Conservation (phyloP, 2,888 invertebrate genomes). For the Thelaira solivaga region DNA sequence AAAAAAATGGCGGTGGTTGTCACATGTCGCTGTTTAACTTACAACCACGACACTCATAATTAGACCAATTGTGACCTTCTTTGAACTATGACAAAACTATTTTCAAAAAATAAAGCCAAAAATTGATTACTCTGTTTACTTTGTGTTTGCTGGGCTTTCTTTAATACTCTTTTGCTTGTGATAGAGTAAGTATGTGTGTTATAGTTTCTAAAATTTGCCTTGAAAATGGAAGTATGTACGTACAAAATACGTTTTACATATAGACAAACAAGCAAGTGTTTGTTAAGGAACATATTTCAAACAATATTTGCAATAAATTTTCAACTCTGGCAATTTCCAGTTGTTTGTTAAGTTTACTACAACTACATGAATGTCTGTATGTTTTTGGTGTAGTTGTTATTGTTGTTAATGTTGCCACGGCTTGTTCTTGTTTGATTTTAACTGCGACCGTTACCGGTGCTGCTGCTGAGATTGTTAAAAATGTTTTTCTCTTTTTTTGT, state of each 20-base stretch:
- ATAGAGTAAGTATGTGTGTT: neutral
- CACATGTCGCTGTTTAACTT: too few species aligned
- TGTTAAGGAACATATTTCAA: conserved; percentile 56
- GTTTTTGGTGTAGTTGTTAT: neutral
- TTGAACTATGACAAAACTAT: too few species aligned
- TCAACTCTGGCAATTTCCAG: conserved; percentile 71
- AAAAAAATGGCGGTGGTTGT: too few species aligned
- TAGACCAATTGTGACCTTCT: too few species aligned
- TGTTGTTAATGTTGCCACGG: neutral
- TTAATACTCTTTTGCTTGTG: too few species aligned
- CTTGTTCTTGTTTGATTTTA: neutral
- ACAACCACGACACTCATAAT: too few species aligned
- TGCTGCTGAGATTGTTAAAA: conserved; percentile 31
- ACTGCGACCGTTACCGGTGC: conserved; percentile 25
- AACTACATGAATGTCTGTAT: neutral
- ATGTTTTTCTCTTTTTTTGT: too few species aligned
- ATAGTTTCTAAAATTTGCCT: conserved; percentile 3
- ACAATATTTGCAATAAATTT: conserved; percentile 62
- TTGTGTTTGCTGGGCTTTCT: too few species aligned
- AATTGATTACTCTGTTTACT: too few species aligned
- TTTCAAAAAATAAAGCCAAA: too few species aligned
- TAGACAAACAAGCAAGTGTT: neutral
- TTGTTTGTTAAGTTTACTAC: conserved; percentile 59
- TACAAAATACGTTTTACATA: neutral
- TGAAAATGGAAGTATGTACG: neutral